Conservation (phyloP, 2,113 vertebrate species). For the Caranx melampygus region DNA sequence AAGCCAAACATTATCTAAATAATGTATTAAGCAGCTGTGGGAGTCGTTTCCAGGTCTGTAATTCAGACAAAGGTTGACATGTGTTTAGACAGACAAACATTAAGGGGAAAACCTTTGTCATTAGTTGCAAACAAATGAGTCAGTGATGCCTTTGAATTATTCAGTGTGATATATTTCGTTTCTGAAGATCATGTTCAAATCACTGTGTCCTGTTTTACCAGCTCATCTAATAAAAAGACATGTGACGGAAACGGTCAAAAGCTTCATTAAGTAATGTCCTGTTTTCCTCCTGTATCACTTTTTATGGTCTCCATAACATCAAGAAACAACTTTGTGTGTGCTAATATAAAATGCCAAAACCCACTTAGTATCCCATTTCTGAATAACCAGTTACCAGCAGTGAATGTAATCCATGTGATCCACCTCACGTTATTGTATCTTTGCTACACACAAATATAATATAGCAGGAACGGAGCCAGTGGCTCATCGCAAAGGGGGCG, state of each 20-base stretch:
- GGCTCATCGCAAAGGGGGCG: no score
- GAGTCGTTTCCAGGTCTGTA: background rate
- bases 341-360: background rate
- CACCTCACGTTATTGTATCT: background rate
- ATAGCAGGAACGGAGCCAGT: no score
- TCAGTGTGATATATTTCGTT: background rate
- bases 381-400: background rate
- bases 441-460: no score
- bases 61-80: slow-evolving; percentile 8
- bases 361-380: background rate
- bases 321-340: background rate
- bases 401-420: background rate
- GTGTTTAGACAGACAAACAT: slow-evolving; percentile 10
- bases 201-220: background rate
- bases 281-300: background rate
- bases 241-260: background rate
- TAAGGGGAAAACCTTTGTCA: background rate
- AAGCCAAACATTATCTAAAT: slow-evolving; percentile 48
- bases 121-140: background rate
- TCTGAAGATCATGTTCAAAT: background rate
- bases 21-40: slow-evolving; percentile 35
- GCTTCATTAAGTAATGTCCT: background rate
- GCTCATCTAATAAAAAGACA: background rate
- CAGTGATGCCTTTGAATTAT: background rate
- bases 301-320: background rate